Evolutionary conservation across 2,113 vertebrate genomes (phyloP), one percentile per base, ranked within the genome.

Genomic region (Glaucomys volans): DNA sequence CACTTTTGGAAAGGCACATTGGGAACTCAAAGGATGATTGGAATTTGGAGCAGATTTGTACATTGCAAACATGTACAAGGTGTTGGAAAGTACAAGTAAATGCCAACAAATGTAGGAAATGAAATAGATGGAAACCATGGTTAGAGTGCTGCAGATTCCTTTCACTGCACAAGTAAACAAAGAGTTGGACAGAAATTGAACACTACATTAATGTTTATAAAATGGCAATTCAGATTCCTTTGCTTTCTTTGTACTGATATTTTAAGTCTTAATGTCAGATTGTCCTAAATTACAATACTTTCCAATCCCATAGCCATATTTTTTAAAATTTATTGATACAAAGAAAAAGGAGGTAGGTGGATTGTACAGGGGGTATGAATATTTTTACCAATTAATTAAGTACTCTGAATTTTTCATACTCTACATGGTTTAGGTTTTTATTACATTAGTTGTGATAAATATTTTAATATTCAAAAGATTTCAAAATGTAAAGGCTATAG

Each of bases 381-480:
- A 18, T 57, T 87, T 22, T 83, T 81, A 50, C 13, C 82, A 22
- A 8, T 3, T 91, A 94, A 76, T 87, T 89, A 93, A 72, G 7
- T 42, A n/a, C 3, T 72, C 40, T 89, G 47, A 66, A 26, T 4
- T 74, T 90, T 72, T 80, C 14, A 62, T 71, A 81, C 14, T 44
- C 8, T 86, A 10, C 37, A 5, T 2, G 1, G 1, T 79, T 93
- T 88, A 7, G 87, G 20, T 77, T 87, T 85, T 71, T 91, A 47
- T 90, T 62, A 14, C 42, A 66, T 30, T 47, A 9, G 8, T 44
- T 72, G 35, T 84, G 42, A 83, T 62, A 83, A 80, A 87, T 82
- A 89, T 59, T 93, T 83, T 62, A 95, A 71, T 77, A 83, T 84
- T 11, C 8, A 14, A 26, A 90, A 82, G 26, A 44, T 2, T 96